phyloP scores from a whole-genome alignment of 2,113 vertebrate species.

The Heptranchias perlo region DNA sequence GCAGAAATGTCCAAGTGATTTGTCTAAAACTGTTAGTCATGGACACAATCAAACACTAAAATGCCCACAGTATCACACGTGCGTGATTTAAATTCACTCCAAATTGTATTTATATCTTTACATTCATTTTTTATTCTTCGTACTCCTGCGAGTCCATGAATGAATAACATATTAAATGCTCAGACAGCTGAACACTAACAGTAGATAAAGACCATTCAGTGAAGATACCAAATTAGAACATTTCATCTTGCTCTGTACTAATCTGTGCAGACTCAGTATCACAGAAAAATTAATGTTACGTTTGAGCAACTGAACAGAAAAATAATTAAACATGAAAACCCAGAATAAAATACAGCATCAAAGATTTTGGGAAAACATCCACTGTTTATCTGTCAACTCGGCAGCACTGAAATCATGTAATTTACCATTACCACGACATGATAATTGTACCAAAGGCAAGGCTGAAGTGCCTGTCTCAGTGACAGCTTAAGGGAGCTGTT shows the following conservation, averaged over 20 bases:
- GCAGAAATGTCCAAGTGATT: not conserved
- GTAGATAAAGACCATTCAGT: not conserved
- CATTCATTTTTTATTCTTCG: constrained; percentile 26
- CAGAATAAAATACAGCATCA: not conserved
- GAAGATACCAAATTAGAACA: not conserved
- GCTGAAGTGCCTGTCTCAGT: not conserved
- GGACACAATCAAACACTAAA: not conserved
- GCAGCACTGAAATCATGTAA: not conserved
- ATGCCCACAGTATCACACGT: no score
- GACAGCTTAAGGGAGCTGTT: not conserved
- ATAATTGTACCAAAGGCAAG: not conserved
- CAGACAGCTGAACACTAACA: not conserved
- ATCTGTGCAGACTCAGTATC: not conserved
- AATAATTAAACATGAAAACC: not conserved
- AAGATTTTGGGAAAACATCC: not conserved
- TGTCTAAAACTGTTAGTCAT: not conserved
- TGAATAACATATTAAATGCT: not conserved
- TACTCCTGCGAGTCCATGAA: not conserved
- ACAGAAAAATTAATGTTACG: not conserved
- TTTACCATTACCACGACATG: not conserved
- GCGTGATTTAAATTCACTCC: not conserved
- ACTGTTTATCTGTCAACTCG: not conserved
- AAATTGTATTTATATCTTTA: not conserved
- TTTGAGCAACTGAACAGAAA: constrained; percentile 16
- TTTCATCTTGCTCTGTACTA: not conserved